Evolutionary conservation across 2,888 invertebrate genomes (phyloP).

Genomic region (Clusia tigrina): DNA sequence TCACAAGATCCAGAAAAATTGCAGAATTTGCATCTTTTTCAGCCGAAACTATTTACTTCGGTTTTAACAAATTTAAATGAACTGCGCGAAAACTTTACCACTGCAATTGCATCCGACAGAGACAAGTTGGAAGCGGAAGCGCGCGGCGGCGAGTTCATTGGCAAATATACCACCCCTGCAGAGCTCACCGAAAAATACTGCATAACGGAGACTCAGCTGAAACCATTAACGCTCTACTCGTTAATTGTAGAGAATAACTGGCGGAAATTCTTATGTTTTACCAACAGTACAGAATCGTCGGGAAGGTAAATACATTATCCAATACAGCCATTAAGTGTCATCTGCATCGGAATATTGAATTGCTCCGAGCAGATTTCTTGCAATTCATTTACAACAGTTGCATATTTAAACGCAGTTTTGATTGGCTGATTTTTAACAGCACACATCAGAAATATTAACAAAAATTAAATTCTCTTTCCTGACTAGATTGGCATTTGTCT

Average conservation of each 20-base stretch:
- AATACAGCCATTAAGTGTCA: background rate
- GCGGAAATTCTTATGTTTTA: conserved; percentile 88
- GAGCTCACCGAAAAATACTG: conserved; percentile 78
- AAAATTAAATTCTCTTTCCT: no score
- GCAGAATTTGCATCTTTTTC: conserved; percentile 85
- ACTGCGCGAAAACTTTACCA: conserved; percentile 39
- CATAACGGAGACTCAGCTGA: conserved; percentile 72
- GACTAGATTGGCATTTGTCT: conserved; percentile 53
- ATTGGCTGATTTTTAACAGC: no score
- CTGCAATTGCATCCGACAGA: background rate
- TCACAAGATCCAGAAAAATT: conserved; percentile 96
- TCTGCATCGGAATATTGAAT: no score
- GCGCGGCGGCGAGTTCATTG: conserved; percentile 69
- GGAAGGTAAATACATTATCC: conserved; percentile 65
- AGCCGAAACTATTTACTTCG: conserved; percentile 90
- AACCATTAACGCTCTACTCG: conserved; percentile 82
- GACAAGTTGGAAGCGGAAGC: conserved; percentile 35
- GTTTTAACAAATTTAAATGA: conserved; percentile 62
- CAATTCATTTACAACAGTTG: no score
- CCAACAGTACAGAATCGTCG: conserved; percentile 81
- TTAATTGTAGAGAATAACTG: conserved; percentile 72
- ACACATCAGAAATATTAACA: no score
- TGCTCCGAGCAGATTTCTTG: no score
- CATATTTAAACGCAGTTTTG: no score
- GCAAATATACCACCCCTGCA: conserved; percentile 83